Base-by-base conservation (phyloP, 2,888 invertebrate genomes). In the Amiota communis region DNA sequence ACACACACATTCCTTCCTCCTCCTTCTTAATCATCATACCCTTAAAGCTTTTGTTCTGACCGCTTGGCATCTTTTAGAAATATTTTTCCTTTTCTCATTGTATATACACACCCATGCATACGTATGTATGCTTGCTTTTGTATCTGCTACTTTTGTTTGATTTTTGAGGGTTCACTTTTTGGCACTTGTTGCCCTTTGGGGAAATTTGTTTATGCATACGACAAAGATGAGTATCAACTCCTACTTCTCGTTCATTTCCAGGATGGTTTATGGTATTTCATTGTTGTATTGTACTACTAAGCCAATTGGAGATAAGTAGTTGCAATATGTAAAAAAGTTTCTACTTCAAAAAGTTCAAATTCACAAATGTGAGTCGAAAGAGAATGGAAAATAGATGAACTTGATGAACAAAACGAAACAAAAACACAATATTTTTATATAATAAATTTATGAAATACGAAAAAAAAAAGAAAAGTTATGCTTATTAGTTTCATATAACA, bases 261-360 rank as follows among this genome's bases (percentile, higher is more conserved):
- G 36, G 36, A 36, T 6, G 36, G 23, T 23, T 80, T 75, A 79
- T n/a, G n/a, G n/a, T n/a, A n/a, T 83, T 82, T 73, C 74, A 78
- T 78, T 13, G 1, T 59, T 20, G 59, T 17, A 80, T 81, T 83
- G 79, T 80, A 76, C 72, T 80, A 76, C 72, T 75, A 76, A 84
- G 83, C 82, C 84, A 82, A 82, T 82, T 82, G 80, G 81, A 80
- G 82, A 82, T 82, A 82, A 82, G 83, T 84, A 81, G 77, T 84
- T 80, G 79, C 76, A 79, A 74, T 53, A 53, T 53, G 4, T 36
- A 36, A 36, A 36, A 36, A 36, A 36, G 36, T 36, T 36, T 36
- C n/a, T 4, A 36, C 36, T 36, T 36, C 36, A 36, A 36, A 36
- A 36, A 36, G 36, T 36, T 36, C 36, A 36, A 36, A 36, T 36